Evolutionary conservation across 1,140 invertebrate species (phyloP), one percentile per base, ranked within the genome.

Genomic region (Tenebrio molitor): DNA sequence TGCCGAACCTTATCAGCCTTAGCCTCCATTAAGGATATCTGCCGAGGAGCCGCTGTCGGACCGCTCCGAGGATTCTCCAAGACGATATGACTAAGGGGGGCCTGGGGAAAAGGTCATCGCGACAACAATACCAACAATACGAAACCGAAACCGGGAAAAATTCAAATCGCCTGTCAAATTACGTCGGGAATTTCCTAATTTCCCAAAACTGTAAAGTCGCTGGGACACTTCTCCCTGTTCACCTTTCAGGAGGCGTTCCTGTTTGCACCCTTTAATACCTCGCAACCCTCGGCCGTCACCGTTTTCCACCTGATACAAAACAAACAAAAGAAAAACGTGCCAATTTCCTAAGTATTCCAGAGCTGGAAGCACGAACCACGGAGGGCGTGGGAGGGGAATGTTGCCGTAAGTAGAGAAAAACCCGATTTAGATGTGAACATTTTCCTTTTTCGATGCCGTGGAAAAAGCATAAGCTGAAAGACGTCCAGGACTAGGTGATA

Each of bases 21-120:
- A 21, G 50, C 50, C 50, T 25, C 50, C 50, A 58, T 58, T 58
- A 58, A 58, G 23, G 21, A 58, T 58, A 58, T 58, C 50, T 58
- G 50, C 10, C 21, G 29, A 58, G 50, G 23, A 58, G 50, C 19
- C 19, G 23, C 50, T 12, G 25, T 29, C 8, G 36, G 36, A 39
- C 36, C 36, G 36, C 50, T 58, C 29, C 50, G 50, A 53, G 46
- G 46, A 53, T 19, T 53, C 46, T 39, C 6, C 36, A 21, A 58
- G 23, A 29, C 12, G 50, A 58, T 58, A 58, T 29, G 50, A 29
- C 21, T 21, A 58, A 58, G 50, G 15, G 50, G 50, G 29, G 50
- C 50, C 29, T 58, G 8, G 50, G 50, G 50, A 58, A 29, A 58
- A 58, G 5, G 36, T 3, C 2, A 12, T 7, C 6, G 25, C 25